Percentiles rank a stretch among this genome's conserved stretches.
phyloP scores from a whole-genome alignment of 2,113 vertebrate genomes.

The Pan troglodytes region NHGRI_mPanTro3-v2.1_pri NC_086016.1:36542001-36542500 shows the following conservation, averaged over 20 bases:
- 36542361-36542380: background rate
- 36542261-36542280: background rate
- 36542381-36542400: background rate
- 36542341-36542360: background rate
- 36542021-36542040: no score
- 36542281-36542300: background rate
- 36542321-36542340: background rate
- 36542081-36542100: background rate
- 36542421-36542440: background rate
- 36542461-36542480: background rate
- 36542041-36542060: no score
- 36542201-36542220: background rate
- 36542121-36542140: background rate
- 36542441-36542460: background rate
- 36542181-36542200: accelerated
- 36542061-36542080: no score
- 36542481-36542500: background rate
- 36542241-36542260: background rate
- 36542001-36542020: no score
- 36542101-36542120: background rate
- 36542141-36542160: accelerated
- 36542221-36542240: background rate
- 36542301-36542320: no score
- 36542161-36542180: background rate
- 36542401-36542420: background rate